Evolutionary conservation across 1,140 invertebrate species (phyloP).

Genomic region (Bombus polaris): DNA sequence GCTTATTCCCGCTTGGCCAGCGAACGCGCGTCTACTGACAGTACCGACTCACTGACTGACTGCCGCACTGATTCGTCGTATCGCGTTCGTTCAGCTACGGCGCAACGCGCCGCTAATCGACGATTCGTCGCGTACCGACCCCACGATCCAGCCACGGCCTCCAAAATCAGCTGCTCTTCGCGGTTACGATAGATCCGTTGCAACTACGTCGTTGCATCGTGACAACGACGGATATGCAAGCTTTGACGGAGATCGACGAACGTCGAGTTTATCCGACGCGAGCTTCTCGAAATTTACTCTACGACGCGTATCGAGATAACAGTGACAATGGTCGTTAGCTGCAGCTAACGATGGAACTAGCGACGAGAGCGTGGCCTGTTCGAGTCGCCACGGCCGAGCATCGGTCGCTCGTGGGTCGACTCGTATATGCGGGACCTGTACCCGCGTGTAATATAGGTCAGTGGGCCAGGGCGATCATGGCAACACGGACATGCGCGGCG

Average conservation of each 20-base stretch:
- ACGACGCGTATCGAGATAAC: too few species aligned
- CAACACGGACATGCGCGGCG: conserved; percentile 80
- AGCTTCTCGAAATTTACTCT: too few species aligned
- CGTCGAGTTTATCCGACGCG: too few species aligned
- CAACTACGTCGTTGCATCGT: too few species aligned
- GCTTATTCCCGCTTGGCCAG: not conserved
- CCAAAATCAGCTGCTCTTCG: too few species aligned
- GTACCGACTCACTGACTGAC: not conserved
- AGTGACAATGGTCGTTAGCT: fast-evolving
- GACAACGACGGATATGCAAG: too few species aligned
- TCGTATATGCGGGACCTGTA: conserved; percentile 79
- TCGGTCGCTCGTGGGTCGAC: conserved; percentile 70
- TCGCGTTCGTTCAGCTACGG: too few species aligned
- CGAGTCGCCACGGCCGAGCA: conserved; percentile 67
- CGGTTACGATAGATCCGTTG: too few species aligned
- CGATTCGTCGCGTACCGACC: not conserved
- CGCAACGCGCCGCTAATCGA: not conserved
- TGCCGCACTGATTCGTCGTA: not conserved
- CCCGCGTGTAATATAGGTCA: conserved; percentile 82
- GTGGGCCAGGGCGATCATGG: conserved; percentile 82
- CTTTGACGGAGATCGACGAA: fast-evolving
- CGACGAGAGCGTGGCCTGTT: conserved; percentile 48
- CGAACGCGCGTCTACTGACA: not conserved
- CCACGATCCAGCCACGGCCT: not conserved
- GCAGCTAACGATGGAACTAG: not conserved